phyloP scores from a whole-genome alignment of 2,888 invertebrate genomes.

The Pyrochroa serraticornis region DNA sequence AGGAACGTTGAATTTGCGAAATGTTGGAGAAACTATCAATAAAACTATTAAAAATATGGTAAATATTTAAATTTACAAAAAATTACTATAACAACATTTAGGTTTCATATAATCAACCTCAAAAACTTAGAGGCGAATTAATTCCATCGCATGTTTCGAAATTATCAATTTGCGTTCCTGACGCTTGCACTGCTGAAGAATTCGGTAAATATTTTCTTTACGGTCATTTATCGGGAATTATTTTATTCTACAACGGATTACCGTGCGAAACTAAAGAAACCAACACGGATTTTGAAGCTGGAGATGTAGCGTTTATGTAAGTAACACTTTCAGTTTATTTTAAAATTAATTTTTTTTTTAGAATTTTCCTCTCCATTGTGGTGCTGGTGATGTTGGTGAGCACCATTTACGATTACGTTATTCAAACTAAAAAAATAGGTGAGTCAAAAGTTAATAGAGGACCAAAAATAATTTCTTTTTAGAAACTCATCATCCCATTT shows the following conservation, averaged over 20 bases:
- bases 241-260: conserved; percentile 8
- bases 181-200: conserved; percentile 23
- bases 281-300: conserved; percentile 10
- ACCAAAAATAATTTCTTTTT: conserved; percentile 2
- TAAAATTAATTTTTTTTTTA: conserved; percentile 6
- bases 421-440: conserved; percentile 11
- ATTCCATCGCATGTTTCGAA: conserved; percentile 7
- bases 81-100: no score
- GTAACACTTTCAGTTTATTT: neutral
- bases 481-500: conserved; percentile 37
- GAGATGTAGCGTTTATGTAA: conserved; percentile 16
- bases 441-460: neutral
- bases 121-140: conserved; percentile 5
- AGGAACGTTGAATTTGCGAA: no score
- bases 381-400: conserved; percentile 1
- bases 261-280: conserved; percentile 18
- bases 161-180: conserved; percentile 16
- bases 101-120: no score
- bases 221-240: neutral
- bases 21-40: no score
- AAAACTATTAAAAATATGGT: no score
- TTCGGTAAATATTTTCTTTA: conserved; percentile 9
- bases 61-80: no score
- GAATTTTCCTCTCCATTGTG: conserved; percentile 7
- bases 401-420: conserved; percentile 11